Evolutionary conservation across 2,113 vertebrate genomes (phyloP).

Genomic region (Collichthys lucidus): DNA sequence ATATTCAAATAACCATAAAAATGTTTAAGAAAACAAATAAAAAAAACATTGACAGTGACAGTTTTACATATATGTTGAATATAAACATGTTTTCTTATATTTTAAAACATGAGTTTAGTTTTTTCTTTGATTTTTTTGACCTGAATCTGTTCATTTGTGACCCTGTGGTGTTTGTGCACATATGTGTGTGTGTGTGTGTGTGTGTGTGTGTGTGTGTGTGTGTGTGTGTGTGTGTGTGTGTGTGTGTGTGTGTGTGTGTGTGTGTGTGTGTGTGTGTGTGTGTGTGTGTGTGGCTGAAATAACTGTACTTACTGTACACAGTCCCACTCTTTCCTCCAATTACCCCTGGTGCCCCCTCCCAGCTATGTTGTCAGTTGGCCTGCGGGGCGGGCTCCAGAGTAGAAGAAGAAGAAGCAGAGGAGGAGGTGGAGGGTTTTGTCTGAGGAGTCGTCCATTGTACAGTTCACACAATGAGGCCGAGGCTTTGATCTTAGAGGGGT

Average conservation of each 20-base stretch:
- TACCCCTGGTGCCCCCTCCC: constrained; percentile 41
- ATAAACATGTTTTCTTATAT: neutral
- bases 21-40: neutral
- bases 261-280: constrained; percentile 22
- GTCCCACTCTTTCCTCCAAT: constrained; percentile 47
- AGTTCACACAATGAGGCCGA: constrained; percentile 75
- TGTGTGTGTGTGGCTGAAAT: constrained; percentile 35
- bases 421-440: neutral
- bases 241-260: constrained; percentile 16
- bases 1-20: neutral
- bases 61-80: neutral
- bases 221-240: constrained; percentile 30
- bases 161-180: neutral
- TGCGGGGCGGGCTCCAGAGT: constrained; percentile 30
- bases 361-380: constrained; percentile 69
- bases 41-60: neutral
- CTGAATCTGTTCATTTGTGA: neutral
- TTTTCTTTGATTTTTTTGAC: neutral
- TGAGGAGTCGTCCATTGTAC: constrained; percentile 76
- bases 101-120: too few relatives aligned
- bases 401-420: neutral
- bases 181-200: neutral
- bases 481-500: constrained; percentile 82
- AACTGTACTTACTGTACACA: constrained; percentile 48
- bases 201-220: constrained; percentile 22